Conservation (phyloP, 2,113 vertebrate species). For the Kryptolebias marmoratus region DNA sequence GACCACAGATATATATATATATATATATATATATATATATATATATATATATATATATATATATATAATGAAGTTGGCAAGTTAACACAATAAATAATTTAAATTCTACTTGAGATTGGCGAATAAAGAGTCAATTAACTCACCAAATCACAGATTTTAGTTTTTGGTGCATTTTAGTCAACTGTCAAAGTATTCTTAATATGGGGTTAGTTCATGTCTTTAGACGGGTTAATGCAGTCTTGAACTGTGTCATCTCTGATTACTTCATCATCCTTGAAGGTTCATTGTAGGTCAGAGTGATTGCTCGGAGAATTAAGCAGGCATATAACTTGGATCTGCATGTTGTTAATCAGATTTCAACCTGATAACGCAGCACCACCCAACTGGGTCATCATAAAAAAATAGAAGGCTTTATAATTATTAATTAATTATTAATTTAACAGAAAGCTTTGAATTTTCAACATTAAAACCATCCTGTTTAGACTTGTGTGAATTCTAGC, state of each 20-base stretch:
- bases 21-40: background rate
- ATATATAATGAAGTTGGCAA: background rate
- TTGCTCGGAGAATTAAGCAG: conserved; percentile 29
- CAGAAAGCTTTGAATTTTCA: background rate
- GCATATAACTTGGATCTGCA: conserved; percentile 7
- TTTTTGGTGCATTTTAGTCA: no score
- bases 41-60: background rate
- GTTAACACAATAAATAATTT: background rate
- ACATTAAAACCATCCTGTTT: background rate
- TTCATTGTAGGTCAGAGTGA: conserved; percentile 45
- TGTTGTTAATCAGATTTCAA: conserved; percentile 3
- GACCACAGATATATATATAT: no score
- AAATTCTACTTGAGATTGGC: no score
- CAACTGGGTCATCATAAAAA: conserved; percentile 3
- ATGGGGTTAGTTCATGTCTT: background rate
- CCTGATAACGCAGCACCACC: background rate
- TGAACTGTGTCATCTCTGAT: conserved; percentile 18
- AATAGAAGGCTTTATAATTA: background rate
- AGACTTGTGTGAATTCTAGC: no score
- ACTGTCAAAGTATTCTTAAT: no score
- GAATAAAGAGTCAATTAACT: no score
- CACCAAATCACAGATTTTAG: no score
- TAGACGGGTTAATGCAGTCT: background rate
- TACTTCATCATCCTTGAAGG: conserved; percentile 51
- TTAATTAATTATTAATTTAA: background rate